A percentile compares a stretch with the other conserved stretches of the same genome.
Conservation (phyloP, 2,113 vertebrate species). For the Macroglossus sobrinus region DNA sequence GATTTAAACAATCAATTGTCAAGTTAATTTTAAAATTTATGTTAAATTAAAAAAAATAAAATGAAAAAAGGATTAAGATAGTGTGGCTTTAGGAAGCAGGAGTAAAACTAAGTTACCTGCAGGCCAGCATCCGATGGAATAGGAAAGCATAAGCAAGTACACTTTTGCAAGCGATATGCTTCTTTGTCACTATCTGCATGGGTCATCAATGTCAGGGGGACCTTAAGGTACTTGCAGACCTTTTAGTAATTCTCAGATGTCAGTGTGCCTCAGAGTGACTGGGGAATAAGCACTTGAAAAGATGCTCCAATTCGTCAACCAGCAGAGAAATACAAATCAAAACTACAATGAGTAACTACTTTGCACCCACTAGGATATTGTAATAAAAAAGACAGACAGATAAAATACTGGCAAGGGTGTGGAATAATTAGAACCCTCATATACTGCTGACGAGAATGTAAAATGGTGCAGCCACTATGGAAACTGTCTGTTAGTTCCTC, state of each 20-base stretch:
- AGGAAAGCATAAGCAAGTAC: not conserved
- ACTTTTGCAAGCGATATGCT: not conserved
- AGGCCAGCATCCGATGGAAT: not conserved
- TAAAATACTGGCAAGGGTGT: not conserved
- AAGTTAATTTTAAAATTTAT: slow-evolving; percentile 13
- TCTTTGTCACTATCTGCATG: not conserved
- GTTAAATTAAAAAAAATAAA: not conserved
- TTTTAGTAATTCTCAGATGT: slow-evolving; percentile 15
- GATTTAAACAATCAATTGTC: not conserved
- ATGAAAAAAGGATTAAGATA: not conserved
- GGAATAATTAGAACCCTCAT: not conserved
- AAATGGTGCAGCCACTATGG: not conserved
- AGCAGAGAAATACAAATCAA: not conserved
- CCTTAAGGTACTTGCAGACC: not conserved
- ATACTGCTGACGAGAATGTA: not conserved
- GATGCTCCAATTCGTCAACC: not conserved
- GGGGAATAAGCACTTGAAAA: not conserved
- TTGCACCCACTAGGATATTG: not conserved
- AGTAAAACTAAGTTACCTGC: slow-evolving; percentile 10
- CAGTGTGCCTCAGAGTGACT: slow-evolving; percentile 7
- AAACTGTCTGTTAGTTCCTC: not conserved
- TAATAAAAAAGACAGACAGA: not conserved
- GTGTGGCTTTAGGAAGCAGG: not conserved
- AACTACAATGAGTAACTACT: not conserved
- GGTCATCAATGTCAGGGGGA: not conserved